These are phyloP conservation scores for Trogon surrucura DNA, from an alignment of 2,113 vertebrate species.

Conservation along the genomic window DNA sequence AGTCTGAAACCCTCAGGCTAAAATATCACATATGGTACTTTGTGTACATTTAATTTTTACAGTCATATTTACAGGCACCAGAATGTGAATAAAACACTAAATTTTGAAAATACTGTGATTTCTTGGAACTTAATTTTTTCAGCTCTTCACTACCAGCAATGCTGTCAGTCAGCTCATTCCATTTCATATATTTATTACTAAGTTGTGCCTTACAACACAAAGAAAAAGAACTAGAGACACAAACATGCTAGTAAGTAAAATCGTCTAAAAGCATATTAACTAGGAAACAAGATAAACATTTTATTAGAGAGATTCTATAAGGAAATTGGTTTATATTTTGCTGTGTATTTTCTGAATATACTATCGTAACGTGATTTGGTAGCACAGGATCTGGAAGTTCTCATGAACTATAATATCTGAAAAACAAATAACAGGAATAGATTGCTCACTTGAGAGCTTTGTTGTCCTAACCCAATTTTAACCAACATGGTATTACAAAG, in stretches of 20 bases:
- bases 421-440: neutral
- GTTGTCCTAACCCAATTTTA: neutral
- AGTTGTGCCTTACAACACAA: neutral
- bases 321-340: neutral
- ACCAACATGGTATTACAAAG: neutral
- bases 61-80: neutral
- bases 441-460: neutral
- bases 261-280: neutral
- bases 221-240: neutral
- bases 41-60: no score
- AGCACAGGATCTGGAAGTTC: conserved; percentile 84
- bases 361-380: conserved; percentile 88
- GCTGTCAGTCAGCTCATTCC: neutral
- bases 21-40: no score
- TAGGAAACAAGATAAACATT: neutral
- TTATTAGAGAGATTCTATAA: neutral
- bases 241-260: neutral
- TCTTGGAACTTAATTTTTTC: neutral
- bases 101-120: neutral
- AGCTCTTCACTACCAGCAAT: neutral
- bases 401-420: conserved; percentile 77
- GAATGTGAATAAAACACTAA: neutral
- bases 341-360: neutral
- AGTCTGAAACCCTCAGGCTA: no score
- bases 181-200: neutral